A percentile compares a stretch with the other conserved stretches of the same genome.
phyloP scores from a whole-genome alignment of 2,797 vertebrate genomes.

The Spondyliosoma cantharus region DNA sequence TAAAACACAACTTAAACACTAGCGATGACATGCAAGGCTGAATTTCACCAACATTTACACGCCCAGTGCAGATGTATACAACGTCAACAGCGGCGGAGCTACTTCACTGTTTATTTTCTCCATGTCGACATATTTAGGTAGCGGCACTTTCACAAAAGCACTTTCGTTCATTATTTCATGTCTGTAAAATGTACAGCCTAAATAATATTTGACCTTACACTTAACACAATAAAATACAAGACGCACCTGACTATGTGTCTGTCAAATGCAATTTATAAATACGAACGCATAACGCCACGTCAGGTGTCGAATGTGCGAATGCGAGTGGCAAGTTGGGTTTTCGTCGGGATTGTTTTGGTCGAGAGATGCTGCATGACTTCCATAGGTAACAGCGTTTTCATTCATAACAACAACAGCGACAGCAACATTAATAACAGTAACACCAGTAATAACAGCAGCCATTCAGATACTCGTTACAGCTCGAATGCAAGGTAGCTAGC shows the following conservation, averaged over 20 bases:
- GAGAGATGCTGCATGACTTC: conserved; percentile 9
- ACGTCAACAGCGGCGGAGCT: conserved; percentile 50
- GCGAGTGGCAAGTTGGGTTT: fast-evolving
- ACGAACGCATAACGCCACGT: background rate
- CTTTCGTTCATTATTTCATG: conserved; percentile 56
- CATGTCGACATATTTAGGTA: conserved; percentile 80
- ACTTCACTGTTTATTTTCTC: conserved; percentile 83
- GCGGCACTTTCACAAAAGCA: conserved; percentile 33
- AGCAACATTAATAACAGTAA: too few relatives aligned
- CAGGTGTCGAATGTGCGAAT: conserved; percentile 65
- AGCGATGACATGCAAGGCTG: too few relatives aligned
- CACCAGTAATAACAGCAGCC: too few relatives aligned
- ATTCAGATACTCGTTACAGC: background rate
- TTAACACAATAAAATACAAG: fast-evolving
- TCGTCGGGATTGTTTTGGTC: conserved; percentile 49
- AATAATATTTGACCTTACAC: fast-evolving
- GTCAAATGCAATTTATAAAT: too few relatives aligned
- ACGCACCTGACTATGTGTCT: background rate
- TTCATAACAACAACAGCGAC: background rate
- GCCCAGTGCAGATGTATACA: conserved; percentile 18
- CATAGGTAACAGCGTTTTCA: conserved; percentile 12
- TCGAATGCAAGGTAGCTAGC: conserved; percentile 1
- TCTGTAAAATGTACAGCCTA: fast-evolving
- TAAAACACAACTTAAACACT: background rate
- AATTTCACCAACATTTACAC: conserved; percentile 18